Percentiles rank a stretch among this genome's conserved stretches.
Evolutionary conservation across 1,140 invertebrate genomes (phyloP).

Genomic region (Littorina saxatilis): DNA sequence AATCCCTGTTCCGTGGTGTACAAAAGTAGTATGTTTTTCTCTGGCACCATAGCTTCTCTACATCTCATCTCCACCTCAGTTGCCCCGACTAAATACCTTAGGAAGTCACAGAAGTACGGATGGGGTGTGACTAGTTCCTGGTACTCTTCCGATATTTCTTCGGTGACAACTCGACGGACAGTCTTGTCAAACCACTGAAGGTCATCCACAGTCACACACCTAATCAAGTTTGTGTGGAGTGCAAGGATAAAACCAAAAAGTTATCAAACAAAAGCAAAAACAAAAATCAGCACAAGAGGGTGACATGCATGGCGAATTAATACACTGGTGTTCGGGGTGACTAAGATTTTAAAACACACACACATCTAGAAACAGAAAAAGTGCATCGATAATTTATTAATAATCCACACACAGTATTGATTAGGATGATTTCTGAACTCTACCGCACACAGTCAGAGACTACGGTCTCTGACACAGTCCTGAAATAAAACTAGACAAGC

Average conservation of each 20-base stretch:
- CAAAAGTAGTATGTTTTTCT: no score
- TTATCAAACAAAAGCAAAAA: not conserved
- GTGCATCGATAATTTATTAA: no score
- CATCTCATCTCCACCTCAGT: no score
- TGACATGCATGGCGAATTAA: no score
- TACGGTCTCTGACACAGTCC: no score
- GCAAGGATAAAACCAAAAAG: not conserved
- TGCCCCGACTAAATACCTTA: conserved; percentile 73
- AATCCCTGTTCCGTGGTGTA: no score
- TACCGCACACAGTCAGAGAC: no score
- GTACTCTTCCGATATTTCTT: conserved; percentile 71
- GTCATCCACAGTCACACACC: conserved; percentile 73
- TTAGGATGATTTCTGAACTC: no score
- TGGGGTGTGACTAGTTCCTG: conserved; percentile 57
- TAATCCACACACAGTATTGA: no score
- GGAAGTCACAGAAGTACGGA: conserved; percentile 73
- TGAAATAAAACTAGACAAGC: no score
- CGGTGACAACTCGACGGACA: conserved; percentile 65
- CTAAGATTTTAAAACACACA: not conserved
- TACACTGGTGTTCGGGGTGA: not conserved
- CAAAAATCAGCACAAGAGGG: not conserved
- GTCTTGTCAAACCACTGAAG: conserved; percentile 74
- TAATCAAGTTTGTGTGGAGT: conserved; percentile 46
- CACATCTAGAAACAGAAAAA: not conserved
- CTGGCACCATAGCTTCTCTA: no score